Conservation (phyloP, 2,888 invertebrate genomes). For the Colletes collaris region DNA sequence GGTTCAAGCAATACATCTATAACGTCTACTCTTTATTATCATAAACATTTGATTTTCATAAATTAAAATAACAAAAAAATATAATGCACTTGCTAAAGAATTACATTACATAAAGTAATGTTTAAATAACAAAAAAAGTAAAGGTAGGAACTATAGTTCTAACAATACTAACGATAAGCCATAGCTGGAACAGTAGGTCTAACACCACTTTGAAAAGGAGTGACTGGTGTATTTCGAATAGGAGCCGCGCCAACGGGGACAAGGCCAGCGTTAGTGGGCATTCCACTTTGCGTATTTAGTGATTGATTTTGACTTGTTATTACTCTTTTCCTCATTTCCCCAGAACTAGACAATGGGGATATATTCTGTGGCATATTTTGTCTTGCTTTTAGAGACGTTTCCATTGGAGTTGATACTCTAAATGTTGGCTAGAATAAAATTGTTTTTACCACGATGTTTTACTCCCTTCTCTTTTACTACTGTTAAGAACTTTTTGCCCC, state of each 20-base stretch:
- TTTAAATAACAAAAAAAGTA: conserved; percentile 4
- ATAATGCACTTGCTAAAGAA: neutral
- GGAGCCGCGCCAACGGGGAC: conserved; percentile 65
- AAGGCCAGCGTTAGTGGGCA: conserved; percentile 54
- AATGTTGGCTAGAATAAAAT: conserved; percentile 65
- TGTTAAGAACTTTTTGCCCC: neutral
- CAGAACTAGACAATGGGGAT: conserved; percentile 63
- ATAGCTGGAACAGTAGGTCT: conserved; percentile 71
- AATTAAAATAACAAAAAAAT: neutral
- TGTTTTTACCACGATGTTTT: conserved; percentile 18
- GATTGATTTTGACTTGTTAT: conserved; percentile 68
- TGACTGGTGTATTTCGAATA: conserved; percentile 65
- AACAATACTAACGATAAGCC: conserved; percentile 59
- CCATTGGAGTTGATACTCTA: conserved; percentile 49
- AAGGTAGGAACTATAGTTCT: conserved; percentile 4
- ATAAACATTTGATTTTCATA: neutral
- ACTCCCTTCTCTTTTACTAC: neutral
- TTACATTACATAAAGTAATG: neutral
- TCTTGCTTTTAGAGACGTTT: conserved; percentile 64
- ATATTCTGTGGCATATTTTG: conserved; percentile 68
- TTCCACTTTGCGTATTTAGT: conserved; percentile 61
- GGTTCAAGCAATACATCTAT: neutral
- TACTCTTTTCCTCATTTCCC: conserved; percentile 75
- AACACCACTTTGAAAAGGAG: conserved; percentile 66
- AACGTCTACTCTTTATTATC: neutral